Conservation (phyloP, 2,797 vertebrate genomes). For the Bufotes viridis region DNA sequence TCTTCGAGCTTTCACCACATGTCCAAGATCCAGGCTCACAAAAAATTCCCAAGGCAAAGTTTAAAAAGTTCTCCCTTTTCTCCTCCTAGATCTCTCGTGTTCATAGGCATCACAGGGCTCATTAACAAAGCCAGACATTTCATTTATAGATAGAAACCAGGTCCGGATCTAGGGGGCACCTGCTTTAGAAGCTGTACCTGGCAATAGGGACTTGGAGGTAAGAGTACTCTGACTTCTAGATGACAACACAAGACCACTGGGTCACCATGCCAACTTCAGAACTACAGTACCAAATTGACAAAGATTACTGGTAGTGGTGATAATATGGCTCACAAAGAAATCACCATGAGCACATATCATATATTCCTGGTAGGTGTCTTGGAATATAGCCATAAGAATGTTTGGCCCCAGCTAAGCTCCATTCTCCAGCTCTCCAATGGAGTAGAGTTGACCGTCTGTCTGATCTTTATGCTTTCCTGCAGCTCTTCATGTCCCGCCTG, state of each 20-base stretch:
- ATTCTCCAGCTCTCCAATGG: background rate
- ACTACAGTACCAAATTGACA: background rate
- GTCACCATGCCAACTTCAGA: background rate
- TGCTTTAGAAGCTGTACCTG: background rate
- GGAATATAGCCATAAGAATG: background rate
- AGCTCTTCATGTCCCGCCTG: background rate
- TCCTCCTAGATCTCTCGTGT: too few relatives aligned
- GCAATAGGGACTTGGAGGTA: background rate
- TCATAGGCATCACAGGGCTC: too few relatives aligned
- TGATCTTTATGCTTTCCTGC: background rate
- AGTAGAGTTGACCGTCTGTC: background rate
- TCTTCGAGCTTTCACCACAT: background rate
- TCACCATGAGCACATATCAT: background rate
- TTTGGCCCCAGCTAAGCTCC: background rate
- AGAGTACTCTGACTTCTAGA: background rate
- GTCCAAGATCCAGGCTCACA: background rate
- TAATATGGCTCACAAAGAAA: background rate
- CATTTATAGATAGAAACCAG: background rate
- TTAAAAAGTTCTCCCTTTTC: background rate
- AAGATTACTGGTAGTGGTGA: background rate
- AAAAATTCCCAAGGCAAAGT: too few relatives aligned
- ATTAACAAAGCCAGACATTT: background rate
- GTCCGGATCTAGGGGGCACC: background rate
- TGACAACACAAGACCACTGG: background rate
- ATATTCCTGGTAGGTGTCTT: background rate